Conservation (phyloP, 2,888 invertebrate species). For the Caenorhabditis uteleia region DNA sequence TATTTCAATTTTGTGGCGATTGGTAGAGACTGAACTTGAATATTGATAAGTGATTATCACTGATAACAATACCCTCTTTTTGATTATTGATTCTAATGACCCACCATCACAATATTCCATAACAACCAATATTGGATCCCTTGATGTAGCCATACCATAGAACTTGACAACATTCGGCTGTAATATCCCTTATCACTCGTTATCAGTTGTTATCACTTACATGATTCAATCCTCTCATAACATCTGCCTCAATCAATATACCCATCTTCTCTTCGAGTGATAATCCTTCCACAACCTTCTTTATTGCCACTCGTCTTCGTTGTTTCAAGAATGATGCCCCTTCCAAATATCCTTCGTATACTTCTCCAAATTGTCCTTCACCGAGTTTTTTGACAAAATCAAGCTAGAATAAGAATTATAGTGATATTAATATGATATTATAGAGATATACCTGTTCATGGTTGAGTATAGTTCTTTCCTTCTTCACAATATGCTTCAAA, state of each 20-base stretch:
- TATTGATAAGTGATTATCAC: too few species aligned
- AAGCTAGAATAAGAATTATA: too few species aligned
- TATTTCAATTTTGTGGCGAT: background rate
- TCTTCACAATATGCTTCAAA: too few species aligned
- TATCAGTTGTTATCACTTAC: background rate
- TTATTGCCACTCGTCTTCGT: too few species aligned
- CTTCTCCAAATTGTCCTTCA: background rate
- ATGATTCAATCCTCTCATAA: background rate
- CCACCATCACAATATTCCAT: background rate
- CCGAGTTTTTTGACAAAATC: background rate
- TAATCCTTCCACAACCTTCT: too few species aligned
- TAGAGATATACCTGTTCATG: too few species aligned
- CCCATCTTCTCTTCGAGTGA: too few species aligned
- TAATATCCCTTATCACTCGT: background rate
- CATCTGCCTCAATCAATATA: background rate
- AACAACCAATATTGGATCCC: background rate
- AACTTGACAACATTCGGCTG: background rate
- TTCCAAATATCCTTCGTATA: background rate
- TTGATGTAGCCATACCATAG: background rate
- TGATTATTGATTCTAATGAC: background rate
- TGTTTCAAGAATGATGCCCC: too few species aligned
- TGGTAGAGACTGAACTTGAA: too few species aligned
- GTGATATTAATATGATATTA: too few species aligned
- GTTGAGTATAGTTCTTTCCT: too few species aligned
- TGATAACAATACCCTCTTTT: background rate